phyloP scores from a whole-genome alignment of 2,797 vertebrate species.

The Sebastes melanostomus region DNA sequence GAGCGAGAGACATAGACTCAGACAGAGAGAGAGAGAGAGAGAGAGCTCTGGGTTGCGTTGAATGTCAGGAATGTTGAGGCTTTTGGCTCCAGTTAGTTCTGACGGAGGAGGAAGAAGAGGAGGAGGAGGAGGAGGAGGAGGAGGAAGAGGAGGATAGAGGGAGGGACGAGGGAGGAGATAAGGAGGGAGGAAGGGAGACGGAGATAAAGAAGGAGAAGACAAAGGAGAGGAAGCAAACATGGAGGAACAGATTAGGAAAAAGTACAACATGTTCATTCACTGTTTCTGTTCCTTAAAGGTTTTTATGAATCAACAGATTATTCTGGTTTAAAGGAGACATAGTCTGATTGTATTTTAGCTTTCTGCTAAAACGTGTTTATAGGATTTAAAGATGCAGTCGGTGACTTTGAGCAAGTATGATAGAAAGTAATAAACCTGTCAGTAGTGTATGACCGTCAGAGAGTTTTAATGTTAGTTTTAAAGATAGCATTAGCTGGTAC shows the following conservation, averaged over 20 bases:
- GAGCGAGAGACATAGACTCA: neutral
- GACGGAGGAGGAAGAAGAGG: neutral
- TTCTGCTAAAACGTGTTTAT: no score
- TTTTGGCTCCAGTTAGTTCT: constrained; percentile 65
- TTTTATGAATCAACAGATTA: no score
- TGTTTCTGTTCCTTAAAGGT: no score
- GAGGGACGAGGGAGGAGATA: neutral
- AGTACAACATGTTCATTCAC: neutral
- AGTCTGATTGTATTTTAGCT: no score
- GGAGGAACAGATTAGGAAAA: neutral
- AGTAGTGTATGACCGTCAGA: neutral
- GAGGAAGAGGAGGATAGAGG: neutral
- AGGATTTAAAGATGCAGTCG: no score
- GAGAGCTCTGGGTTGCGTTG: constrained; percentile 68
- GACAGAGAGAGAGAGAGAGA: constrained; percentile 3
- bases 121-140: no score
- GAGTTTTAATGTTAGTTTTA: neutral
- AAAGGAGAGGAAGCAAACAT: constrained; percentile 8
- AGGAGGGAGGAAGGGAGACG: neutral
- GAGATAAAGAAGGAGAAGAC: constrained; percentile 8
- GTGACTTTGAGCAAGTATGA: no score
- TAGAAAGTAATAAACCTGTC: no score
- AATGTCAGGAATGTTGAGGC: constrained; percentile 77
- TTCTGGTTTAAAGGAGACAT: no score
- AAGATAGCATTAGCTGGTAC: neutral